Conservation (phyloP, 2,888 invertebrate species). For the Caenorhabditis sp. region DNA sequence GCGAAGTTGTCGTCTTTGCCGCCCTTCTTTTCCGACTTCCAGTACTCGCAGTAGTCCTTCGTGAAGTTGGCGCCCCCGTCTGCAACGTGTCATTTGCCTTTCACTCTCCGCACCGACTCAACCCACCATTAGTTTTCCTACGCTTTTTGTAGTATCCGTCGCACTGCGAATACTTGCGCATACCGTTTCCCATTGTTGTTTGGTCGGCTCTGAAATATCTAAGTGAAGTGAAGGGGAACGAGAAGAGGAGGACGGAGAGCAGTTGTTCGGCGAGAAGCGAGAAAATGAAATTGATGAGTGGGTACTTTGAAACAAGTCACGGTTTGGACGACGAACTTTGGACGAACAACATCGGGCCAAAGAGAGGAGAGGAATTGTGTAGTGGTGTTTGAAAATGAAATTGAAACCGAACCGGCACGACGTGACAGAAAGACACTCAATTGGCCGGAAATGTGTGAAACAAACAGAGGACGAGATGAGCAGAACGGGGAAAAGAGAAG, state of each 20-base stretch:
- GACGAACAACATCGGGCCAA: not conserved
- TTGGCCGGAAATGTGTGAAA: slow-evolving; percentile 54
- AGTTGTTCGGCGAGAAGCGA: too few relatives aligned
- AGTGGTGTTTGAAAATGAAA: slow-evolving; percentile 55
- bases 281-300: not conserved
- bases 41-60: slow-evolving; percentile 56
- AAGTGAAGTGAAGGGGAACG: not conserved
- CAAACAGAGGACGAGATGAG: slow-evolving; percentile 26
- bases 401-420: slow-evolving; percentile 31
- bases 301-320: slow-evolving; percentile 6
- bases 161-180: slow-evolving; percentile 55
- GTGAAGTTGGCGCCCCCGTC: slow-evolving; percentile 53
- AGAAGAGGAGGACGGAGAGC: not conserved
- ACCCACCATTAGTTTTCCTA: slow-evolving; percentile 43
- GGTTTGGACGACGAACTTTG: slow-evolving; percentile 4
- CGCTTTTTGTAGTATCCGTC: slow-evolving; percentile 56
- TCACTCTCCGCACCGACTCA: not conserved
- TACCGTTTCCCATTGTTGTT: slow-evolving; percentile 57
- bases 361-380: slow-evolving; percentile 17
- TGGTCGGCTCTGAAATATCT: slow-evolving; percentile 13
- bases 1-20: slow-evolving; percentile 52
- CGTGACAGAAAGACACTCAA: slow-evolving; percentile 21
- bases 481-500: not conserved
- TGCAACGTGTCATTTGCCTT: not conserved
- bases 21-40: slow-evolving; percentile 47